Evolutionary conservation across 2,797 vertebrate species (phyloP).

Genomic region (Mus caroli): DNA sequence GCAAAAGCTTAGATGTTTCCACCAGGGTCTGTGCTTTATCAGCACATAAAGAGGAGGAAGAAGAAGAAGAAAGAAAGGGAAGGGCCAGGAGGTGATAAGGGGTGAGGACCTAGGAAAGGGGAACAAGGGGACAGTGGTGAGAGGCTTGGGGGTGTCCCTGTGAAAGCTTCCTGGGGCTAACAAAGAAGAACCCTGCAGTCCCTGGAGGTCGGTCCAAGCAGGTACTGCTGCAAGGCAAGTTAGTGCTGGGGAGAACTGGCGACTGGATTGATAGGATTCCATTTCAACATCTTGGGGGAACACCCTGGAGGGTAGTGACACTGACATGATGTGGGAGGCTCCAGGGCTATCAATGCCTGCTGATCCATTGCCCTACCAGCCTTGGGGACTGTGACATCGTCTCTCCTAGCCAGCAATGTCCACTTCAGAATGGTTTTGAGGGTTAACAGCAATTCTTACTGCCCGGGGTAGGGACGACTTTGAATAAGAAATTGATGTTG

Average conservation of each 20-base stretch:
- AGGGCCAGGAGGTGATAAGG: no score
- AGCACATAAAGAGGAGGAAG: neutral
- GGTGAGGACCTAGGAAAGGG: neutral
- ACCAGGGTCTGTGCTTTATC: slow-evolving; percentile 20
- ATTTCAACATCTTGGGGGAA: neutral
- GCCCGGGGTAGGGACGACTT: neutral
- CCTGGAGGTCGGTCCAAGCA: no score
- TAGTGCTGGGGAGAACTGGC: neutral
- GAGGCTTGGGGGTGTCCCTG: neutral
- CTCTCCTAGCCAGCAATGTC: fast-evolving
- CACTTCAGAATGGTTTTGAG: neutral
- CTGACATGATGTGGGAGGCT: fast-evolving
- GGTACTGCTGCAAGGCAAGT: no score
- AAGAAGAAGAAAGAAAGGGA: neutral
- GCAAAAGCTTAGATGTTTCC: neutral
- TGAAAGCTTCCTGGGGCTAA: neutral
- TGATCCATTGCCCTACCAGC: neutral
- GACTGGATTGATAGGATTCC: neutral
- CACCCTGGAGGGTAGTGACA: neutral
- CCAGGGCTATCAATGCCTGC: fast-evolving
- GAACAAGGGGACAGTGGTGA: neutral
- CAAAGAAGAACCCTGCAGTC: neutral
- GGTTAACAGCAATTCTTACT: fast-evolving
- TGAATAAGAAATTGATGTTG: neutral
- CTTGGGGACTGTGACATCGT: fast-evolving